Evolutionary conservation across 2,797 vertebrate genomes (phyloP).

Genomic region (Myripristis jacobus): DNA sequence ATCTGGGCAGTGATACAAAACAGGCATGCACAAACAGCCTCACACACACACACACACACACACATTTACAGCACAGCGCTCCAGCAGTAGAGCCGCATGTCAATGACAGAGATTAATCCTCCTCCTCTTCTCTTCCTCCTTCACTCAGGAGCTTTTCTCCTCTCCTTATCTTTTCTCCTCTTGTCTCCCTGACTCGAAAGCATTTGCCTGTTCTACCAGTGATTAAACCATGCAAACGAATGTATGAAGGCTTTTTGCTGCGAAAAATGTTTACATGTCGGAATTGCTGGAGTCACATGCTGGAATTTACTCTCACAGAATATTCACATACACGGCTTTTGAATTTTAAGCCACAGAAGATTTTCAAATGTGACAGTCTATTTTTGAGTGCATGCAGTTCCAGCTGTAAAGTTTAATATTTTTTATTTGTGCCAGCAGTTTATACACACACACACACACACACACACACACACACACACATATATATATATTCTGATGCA

Average conservation of each 20-base stretch:
- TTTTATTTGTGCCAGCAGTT: no score
- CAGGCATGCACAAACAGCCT: no score
- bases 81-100: not conserved
- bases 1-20: slow-evolving; percentile 30
- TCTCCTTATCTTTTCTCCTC: slow-evolving; percentile 25
- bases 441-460: no score
- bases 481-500: not conserved
- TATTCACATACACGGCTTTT: not conserved
- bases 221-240: slow-evolving; percentile 47
- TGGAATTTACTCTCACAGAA: not conserved
- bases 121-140: slow-evolving; percentile 14
- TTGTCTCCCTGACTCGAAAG: not conserved
- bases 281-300: slow-evolving; percentile 38
- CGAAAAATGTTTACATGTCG: no score
- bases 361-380: slow-evolving; percentile 2
- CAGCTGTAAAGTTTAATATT: not conserved
- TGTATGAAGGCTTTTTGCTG: not conserved
- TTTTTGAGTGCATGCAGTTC: slow-evolving; percentile 2
- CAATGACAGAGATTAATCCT: slow-evolving; percentile 35
- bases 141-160: not conserved
- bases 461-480: no score
- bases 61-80: not conserved
- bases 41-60: not conserved
- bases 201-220: not conserved
- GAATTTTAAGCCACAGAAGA: slow-evolving; percentile 2